Base-by-base conservation (phyloP, 2,888 invertebrate species). In the Boloria euphrosyne region DNA sequence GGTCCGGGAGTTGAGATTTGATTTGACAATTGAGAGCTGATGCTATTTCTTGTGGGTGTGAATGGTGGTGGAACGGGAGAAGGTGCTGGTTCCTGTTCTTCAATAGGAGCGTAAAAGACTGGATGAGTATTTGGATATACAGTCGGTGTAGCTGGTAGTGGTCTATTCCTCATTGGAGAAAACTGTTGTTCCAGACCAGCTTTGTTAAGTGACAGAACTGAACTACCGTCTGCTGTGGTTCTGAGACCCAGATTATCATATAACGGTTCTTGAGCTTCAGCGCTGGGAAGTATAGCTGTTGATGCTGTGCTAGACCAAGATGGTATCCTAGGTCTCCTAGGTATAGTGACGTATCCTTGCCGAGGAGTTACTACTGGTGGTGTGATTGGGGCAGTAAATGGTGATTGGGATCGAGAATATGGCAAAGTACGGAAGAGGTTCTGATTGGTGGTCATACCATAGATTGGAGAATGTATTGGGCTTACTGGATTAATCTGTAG, bases 201-300 rank as follows among this genome's bases (percentile, higher is more conserved):
- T 87, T 96, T 96, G 82, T 96, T 96, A 65, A 97, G 83, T 64
- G 96, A 96, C 44, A 96, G 86, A 13, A 94, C 95, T 3, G 96
- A 96, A 80, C 96, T 96, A n/a, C 97, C 97, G 71, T 96, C 96
- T 17, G 96, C 97, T 17, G 97, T 97, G 17, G 97, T 97, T 61
- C 97, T 93, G 17, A 96, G 87, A 0, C 97, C 97, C 55, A 97
- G 88, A 81, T 97, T 97, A 80, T 97, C 97, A 81, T 97, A 97
- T 27, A 97, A 94, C 0, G 97, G 97, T 78, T 97, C 96, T 65
- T 94, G 93, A 38, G 93, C 89, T 74, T 94, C 93, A 51, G 93
- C 83, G 71, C 90, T 90, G 6, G 89, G 90, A 14, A 82, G 76
- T 72, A 94, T 88, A 70, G 92, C 89, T 4, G 94, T 86, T 87